Base-by-base conservation (phyloP, 1,140 invertebrate genomes). In the Drosophila biarmipes region DNA sequence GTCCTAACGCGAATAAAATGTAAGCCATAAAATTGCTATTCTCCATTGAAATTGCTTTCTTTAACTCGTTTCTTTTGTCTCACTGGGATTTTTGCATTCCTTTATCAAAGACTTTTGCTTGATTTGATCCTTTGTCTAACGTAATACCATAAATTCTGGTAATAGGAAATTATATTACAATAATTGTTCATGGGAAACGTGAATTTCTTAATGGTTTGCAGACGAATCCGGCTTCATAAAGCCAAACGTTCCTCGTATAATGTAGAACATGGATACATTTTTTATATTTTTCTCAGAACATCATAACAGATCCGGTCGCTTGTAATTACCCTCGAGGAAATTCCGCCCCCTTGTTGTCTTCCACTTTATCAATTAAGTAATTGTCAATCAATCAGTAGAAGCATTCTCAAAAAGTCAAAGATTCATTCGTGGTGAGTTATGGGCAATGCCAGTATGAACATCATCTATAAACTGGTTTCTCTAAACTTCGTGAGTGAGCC, bases 21-120 rank as follows among this genome's bases (percentile, higher is more conserved):
- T 59, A 80, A 76, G 72, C 78, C 63, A 74, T 79, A 58, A 64
- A 72, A 72, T 78, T 78, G 57, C 57, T 54, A 63, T 78, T 72
- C 54, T 55, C 59, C 53, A 78, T 78, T 78, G 62, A 71, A 80
- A 75, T 68, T 31, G 54, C 49, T 73, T 74, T 66, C 45, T 64
- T 69, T 24, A 69, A 69, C 51, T 68, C 67, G 31, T 69, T 63
- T 51, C n/a, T 17, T 42, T 67, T 63, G 58, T 63, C 17, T 62
- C 53, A 45, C n/a, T 34, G 55, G 29, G 34, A 35, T 55, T 53
- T 55, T 45, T 49, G 38, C 34, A 74, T 58, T 53, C 76, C 48
- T 67, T 75, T 75, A 75, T 75, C 31, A 24, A 1, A 53, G 19
- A 10, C 38, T 34, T 54, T 64, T 49, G 19, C 42, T 8, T 46